Evolutionary conservation across 2,797 vertebrate species (phyloP).

Genomic region (Syngnathus acus): DNA sequence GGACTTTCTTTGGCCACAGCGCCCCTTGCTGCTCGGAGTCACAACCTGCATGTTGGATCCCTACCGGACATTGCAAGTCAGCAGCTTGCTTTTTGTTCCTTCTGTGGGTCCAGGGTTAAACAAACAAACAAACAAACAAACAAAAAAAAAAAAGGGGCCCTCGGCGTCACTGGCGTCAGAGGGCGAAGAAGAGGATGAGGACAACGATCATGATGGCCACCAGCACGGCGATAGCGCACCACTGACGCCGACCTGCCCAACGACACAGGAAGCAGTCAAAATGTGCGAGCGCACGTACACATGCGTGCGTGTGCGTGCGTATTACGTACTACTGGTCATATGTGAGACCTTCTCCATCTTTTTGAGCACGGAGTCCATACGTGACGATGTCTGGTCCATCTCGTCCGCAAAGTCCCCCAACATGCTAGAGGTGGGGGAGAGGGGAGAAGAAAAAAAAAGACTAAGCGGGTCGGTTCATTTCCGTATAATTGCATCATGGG

Average conservation of each 20-base stretch:
- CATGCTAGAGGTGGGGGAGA: slow-evolving; percentile 52
- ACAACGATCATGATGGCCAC: slow-evolving; percentile 68
- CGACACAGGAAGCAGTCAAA: neutral
- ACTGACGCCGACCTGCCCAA: slow-evolving; percentile 74
- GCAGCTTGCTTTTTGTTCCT: neutral
- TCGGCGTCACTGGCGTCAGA: slow-evolving; percentile 46
- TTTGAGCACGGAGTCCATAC: slow-evolving; percentile 76
- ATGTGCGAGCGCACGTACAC: too few species aligned
- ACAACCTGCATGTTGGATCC: neutral
- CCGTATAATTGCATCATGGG: too few species aligned
- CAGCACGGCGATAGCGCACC: slow-evolving; percentile 76
- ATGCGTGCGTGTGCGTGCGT: neutral
- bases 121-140: neutral
- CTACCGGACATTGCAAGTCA: neutral
- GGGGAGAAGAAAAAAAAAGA: neutral
- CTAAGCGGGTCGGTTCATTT: too few species aligned
- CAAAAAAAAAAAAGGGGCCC: slow-evolving; percentile 9
- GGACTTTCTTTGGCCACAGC: neutral
- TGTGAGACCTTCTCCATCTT: slow-evolving; percentile 82
- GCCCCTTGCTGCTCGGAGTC: neutral
- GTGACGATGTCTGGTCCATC: slow-evolving; percentile 78
- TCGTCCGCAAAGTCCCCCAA: slow-evolving; percentile 77
- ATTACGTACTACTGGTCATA: slow-evolving; percentile 77
- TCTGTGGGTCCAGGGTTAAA: neutral
- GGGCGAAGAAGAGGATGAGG: slow-evolving; percentile 71